Percentiles rank a stretch among this genome's conserved stretches.
These are phyloP conservation scores for Macropus fuliginosus DNA, from an alignment of 2,797 vertebrate species.

Conservation along the genomic window DNA sequence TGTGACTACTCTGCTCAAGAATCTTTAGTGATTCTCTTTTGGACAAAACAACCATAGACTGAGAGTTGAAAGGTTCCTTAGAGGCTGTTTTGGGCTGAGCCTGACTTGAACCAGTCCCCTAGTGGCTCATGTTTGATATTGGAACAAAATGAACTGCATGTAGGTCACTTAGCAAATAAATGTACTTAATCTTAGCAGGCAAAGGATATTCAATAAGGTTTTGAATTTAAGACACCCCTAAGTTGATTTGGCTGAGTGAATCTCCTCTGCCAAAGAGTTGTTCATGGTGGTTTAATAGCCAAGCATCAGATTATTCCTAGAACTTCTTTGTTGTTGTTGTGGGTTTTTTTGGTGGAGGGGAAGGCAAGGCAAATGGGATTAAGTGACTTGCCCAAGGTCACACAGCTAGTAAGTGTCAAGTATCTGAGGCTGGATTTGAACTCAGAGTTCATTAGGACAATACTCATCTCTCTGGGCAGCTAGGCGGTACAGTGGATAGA, in stretches of 20 bases:
- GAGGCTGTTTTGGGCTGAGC: neutral
- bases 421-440: neutral
- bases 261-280: neutral
- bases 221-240: neutral
- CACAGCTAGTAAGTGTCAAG: neutral
- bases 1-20: neutral
- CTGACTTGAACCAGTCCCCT: neutral
- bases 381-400: neutral
- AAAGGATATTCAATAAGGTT: neutral
- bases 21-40: neutral
- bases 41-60: neutral
- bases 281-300: neutral
- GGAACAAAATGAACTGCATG: neutral
- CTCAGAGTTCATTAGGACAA: neutral
- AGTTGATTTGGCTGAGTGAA: neutral
- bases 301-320: neutral
- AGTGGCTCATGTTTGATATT: neutral
- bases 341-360: too few species aligned
- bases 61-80: neutral
- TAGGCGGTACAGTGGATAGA: neutral
- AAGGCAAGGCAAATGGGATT: too few species aligned
- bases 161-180: neutral
- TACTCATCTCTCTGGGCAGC: neutral
- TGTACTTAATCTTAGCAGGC: neutral
- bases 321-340: neutral